These are phyloP conservation scores for Eubasilissa regina DNA, from an alignment of 1,140 invertebrate species.

Conservation along the genomic window DNA sequence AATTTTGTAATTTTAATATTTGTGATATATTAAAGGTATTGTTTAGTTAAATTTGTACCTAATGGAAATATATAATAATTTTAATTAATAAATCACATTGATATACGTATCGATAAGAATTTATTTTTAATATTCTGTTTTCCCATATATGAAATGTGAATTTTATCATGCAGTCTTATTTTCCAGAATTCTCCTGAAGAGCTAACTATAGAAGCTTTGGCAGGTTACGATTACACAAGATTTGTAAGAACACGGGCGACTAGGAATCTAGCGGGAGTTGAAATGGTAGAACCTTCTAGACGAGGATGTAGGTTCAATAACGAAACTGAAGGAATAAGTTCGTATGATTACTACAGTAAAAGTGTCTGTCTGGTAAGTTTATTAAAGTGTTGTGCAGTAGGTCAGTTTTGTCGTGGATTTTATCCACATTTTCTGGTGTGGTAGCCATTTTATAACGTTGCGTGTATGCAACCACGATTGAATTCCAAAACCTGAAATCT, in stretches of 20 bases:
- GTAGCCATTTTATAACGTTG: too few relatives aligned
- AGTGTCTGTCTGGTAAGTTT: conserved; percentile 8
- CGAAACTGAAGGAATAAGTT: background rate
- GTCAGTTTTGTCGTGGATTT: too few relatives aligned
- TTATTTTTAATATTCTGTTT: background rate
- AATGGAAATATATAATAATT: too few relatives aligned
- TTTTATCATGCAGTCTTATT: background rate
- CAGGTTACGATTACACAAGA: background rate
- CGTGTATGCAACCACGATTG: too few relatives aligned
- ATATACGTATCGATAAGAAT: background rate
- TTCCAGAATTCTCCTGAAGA: conserved; percentile 21
- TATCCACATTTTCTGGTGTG: too few relatives aligned
- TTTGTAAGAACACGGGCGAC: background rate
- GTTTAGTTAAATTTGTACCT: too few relatives aligned
- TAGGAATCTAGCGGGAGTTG: background rate
- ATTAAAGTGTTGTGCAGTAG: too few relatives aligned
- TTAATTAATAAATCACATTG: too few relatives aligned
- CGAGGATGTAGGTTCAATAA: conserved; percentile 3
- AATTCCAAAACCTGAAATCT: too few relatives aligned
- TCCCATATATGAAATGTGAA: background rate
- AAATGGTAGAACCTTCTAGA: background rate
- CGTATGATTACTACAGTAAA: background rate
- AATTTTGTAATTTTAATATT: too few relatives aligned
- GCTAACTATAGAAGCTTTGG: background rate
- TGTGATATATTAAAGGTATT: too few relatives aligned